Conservation (phyloP, 2,888 invertebrate species). For the Oxystoma pomonae region DNA sequence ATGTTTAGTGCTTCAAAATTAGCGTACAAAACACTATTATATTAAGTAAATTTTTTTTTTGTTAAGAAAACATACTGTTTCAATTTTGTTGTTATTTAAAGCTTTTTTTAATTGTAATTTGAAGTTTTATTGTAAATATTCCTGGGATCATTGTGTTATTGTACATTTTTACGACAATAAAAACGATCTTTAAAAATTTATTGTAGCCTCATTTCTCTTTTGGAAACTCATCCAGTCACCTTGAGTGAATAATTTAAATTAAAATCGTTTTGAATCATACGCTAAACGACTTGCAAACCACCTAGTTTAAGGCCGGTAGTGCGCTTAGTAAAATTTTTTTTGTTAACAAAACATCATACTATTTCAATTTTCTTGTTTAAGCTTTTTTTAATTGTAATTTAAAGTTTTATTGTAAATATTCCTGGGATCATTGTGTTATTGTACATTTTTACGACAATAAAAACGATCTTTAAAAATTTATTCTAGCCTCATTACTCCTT, state of each 20-base stretch:
- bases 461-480: not conserved
- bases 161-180: not conserved
- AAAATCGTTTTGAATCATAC: too few relatives aligned
- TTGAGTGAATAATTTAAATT: too few relatives aligned
- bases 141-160: too few relatives aligned
- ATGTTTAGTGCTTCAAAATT: too few relatives aligned
- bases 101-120: not conserved
- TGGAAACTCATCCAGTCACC: too few relatives aligned
- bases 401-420: not conserved
- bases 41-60: not conserved
- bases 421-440: too few relatives aligned
- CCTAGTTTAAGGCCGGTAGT: too few relatives aligned
- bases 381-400: not conserved
- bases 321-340: too few relatives aligned
- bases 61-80: not conserved
- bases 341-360: not conserved
- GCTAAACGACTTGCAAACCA: too few relatives aligned
- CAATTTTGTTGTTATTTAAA: not conserved
- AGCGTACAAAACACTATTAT: too few relatives aligned
- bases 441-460: not conserved
- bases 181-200: not conserved
- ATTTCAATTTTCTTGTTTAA: not conserved
- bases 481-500: too few relatives aligned
- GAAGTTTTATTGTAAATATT: not conserved
- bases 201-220: too few relatives aligned